Evolutionary conservation across 2,797 vertebrate genomes (phyloP), one percentile per base, ranked within the genome.

Genomic region (Gouania willdenowi): DNA sequence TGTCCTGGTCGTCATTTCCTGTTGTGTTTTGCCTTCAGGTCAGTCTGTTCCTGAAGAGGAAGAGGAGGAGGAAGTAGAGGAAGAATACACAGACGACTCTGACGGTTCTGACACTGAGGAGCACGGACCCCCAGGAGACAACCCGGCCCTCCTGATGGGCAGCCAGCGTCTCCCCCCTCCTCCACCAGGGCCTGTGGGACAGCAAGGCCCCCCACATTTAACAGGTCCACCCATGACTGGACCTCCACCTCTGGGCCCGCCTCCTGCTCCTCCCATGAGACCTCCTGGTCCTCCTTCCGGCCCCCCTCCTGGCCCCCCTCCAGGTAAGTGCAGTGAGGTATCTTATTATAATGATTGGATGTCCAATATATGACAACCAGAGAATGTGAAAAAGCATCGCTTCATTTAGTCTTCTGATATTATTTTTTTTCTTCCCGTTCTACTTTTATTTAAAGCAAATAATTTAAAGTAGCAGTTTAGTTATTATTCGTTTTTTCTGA

Each of bases 251-350:
- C 83, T 98, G 29, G 96, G 94, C 9, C 97, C 94, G 1, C 97
- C 94, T 6, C 95, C 92, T 1, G 94, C 90, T 48, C 95, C 95
- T 61, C 95, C 94, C 0, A 88, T 99, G 81, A 88, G 95, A 43
- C 95, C 95, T 4, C 96, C 95, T 10, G 95, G 95, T 8, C 96
- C 97, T 12, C 97, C 94, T 1, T 93, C 96, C 0, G 94, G 94
- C 25, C 93, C 90, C 9, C 97, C 96, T 39, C 97, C 97, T 10
- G 97, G 94, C 0, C 96, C 97, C 18, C 96, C 97, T 19, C 96
- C 96, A 65, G 97, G 97, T 94, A 27, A 76, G 74, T 54, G n/a
- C n/a, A n/a, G n/a, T n/a, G n/a, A n/a, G n/a, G n/a, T n/a, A n/a
- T n/a, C n/a, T n/a, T n/a, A n/a, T n/a, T n/a, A n/a, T n/a, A n/a